phyloP scores from a whole-genome alignment of 2,113 vertebrate species.

The Dasyprocta punctata region DNA sequence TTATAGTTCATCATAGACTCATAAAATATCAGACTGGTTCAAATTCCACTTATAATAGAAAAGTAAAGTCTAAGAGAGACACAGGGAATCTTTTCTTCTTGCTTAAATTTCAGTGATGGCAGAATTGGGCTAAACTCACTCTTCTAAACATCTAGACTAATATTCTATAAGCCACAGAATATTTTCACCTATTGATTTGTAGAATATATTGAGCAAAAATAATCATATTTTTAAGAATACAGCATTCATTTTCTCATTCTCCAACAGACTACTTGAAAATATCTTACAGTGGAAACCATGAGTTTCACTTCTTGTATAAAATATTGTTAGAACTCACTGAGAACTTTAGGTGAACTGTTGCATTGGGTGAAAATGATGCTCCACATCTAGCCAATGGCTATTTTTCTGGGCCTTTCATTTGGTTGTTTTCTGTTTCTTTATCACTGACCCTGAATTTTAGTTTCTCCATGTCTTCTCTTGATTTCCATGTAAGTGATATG shows the following conservation, averaged over 20 bases:
- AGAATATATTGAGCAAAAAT: background rate
- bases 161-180: background rate
- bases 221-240: background rate
- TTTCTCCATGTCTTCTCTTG: background rate
- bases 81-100: background rate
- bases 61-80: background rate
- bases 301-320: background rate
- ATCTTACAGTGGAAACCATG: background rate
- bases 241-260: background rate
- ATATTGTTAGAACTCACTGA: background rate
- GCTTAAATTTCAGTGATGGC: background rate
- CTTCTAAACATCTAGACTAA: background rate
- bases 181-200: background rate
- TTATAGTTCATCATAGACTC: conserved; percentile 2
- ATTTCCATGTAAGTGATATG: background rate
- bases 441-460: background rate
- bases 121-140: background rate
- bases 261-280: background rate
- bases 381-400: background rate
- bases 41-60: background rate
- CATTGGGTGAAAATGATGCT: background rate
- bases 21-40: conserved; percentile 1
- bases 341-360: background rate
- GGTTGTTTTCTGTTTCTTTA: background rate
- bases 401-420: background rate